These are phyloP conservation scores for Todiramphus saurophagus DNA, from an alignment of 2,113 vertebrate genomes.

Conservation along the genomic window DNA sequence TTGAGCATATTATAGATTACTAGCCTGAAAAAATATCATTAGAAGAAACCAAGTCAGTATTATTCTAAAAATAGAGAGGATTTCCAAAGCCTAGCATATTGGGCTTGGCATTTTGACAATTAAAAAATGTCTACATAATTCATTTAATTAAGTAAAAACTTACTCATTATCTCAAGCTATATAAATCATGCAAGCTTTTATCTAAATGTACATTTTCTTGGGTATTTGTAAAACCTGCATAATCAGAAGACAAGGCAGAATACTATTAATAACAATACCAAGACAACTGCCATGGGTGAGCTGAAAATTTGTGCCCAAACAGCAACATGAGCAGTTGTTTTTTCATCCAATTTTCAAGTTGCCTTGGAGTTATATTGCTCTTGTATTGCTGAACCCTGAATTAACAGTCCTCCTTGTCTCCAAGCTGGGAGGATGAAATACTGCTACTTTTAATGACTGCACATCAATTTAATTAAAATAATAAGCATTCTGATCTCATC, in stretches of 20 bases:
- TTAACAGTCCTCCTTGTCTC: not conserved
- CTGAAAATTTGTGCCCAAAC: not conserved
- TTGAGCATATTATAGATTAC: slow-evolving; percentile 13
- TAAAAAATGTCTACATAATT: not conserved
- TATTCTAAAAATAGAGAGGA: slow-evolving; percentile 31
- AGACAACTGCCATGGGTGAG: not conserved
- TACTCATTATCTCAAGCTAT: not conserved
- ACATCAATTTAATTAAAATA: not conserved
- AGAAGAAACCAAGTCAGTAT: not conserved
- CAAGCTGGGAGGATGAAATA: not conserved
- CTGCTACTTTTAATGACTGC: not conserved
- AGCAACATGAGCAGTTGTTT: not conserved
- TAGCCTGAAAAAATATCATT: not conserved
- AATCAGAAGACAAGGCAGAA: not conserved
- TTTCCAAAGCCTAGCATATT: not conserved
- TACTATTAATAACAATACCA: not conserved
- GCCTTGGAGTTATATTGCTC: not conserved
- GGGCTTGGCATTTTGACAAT: slow-evolving; percentile 11
- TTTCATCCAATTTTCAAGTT: not conserved
- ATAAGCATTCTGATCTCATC: not conserved
- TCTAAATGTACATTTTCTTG: not conserved
- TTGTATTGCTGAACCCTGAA: not conserved
- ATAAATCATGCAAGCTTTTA: not conserved
- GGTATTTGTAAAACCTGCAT: not conserved
- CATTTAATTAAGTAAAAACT: slow-evolving; percentile 30